These are phyloP conservation scores for Ictidomys tridecemlineatus DNA, from an alignment of 2,113 vertebrate species.

Conservation along the genomic window DNA sequence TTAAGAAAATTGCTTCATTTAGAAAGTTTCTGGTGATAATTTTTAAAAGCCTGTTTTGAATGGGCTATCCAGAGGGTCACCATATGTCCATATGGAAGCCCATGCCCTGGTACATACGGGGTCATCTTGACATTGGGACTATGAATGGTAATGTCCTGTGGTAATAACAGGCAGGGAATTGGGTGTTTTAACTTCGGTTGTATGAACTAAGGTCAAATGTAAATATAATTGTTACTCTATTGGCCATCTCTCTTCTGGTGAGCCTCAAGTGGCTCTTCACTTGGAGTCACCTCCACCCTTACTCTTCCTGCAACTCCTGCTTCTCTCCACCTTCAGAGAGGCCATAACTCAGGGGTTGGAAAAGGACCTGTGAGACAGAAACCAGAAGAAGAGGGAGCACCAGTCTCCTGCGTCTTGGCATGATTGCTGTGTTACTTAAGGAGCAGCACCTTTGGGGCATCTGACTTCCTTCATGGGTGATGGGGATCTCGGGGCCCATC, in stretches of 20 bases:
- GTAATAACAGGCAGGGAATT: neutral
- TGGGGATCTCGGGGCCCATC: neutral
- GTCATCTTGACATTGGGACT: neutral
- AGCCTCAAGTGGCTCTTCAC: neutral
- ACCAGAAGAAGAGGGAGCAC: neutral
- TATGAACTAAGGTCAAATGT: neutral
- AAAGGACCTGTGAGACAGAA: neutral
- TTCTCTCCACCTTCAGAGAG: neutral
- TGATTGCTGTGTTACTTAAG: neutral
- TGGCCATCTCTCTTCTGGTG: neutral
- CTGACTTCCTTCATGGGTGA: neutral
- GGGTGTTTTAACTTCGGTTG: neutral
- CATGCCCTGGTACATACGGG: neutral
- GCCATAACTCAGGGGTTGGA: neutral
- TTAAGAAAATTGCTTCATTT: conserved; percentile 69
- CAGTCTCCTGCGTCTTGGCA: neutral
- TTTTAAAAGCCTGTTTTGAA: conserved; percentile 80
- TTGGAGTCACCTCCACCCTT: neutral
- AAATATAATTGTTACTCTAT: neutral
- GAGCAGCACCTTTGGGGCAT: neutral
- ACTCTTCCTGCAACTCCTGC: neutral
- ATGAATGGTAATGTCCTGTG: neutral
- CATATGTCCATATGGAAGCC: neutral
- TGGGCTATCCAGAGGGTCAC: conserved; percentile 74
- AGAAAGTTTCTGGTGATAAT: conserved; percentile 77